phyloP scores from a whole-genome alignment of 1,140 invertebrate genomes.

The Drosophila aff. region DNA sequence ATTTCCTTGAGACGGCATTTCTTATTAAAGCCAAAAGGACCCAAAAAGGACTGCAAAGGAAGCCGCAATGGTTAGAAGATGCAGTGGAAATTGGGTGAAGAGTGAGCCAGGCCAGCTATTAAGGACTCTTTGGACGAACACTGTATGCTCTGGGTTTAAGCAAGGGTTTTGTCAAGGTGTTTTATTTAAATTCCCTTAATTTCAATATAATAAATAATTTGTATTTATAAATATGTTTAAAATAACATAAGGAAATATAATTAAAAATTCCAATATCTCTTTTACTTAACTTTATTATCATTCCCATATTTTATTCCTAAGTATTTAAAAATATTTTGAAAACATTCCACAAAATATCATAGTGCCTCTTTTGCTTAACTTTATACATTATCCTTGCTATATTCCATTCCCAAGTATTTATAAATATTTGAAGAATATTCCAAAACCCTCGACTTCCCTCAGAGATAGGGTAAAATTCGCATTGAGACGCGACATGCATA shows the following conservation, averaged over 20 bases:
- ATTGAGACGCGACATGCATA: slow-evolving; percentile 63
- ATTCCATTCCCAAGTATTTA: background rate
- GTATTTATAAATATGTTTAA: no score
- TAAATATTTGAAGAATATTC: background rate
- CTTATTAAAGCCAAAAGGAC: slow-evolving; percentile 60
- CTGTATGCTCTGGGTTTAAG: background rate
- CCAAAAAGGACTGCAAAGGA: slow-evolving; percentile 20
- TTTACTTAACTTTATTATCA: background rate
- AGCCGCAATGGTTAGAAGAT: slow-evolving; percentile 39
- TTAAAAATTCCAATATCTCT: background rate
- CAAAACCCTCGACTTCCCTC: background rate
- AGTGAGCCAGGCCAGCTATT: slow-evolving; percentile 9
- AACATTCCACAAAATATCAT: no score
- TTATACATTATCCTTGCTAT: background rate
- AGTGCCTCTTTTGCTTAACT: background rate
- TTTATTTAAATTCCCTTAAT: background rate
- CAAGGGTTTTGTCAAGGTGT: background rate
- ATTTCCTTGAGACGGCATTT: slow-evolving; percentile 51
- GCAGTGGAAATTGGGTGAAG: slow-evolving; percentile 42
- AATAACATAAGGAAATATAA: no score
- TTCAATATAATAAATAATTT: no score
- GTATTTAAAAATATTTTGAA: background rate
- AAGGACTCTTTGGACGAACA: background rate
- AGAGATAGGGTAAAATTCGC: slow-evolving; percentile 33
- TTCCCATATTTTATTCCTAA: background rate